Evolutionary conservation across 2,797 vertebrate species (phyloP), one percentile per base, ranked within the genome.

Genomic region (Brotula barbata): DNA sequence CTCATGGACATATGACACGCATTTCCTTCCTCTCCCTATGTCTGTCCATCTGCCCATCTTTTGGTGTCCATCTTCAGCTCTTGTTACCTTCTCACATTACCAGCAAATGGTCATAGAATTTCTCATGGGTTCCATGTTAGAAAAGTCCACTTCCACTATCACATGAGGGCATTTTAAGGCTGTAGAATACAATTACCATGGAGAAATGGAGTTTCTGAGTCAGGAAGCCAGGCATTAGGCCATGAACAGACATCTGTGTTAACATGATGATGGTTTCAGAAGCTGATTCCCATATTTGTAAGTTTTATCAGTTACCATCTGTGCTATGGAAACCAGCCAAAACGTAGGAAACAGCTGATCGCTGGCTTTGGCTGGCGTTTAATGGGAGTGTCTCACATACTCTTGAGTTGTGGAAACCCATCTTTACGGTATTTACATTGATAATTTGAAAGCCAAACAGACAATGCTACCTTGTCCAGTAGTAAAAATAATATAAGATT

Each of bases 1-100:
- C 88, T 85, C 87, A 89, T 80, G 80, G 74, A 87, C 68, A 83
- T 80, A 75, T 73, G 82, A 85, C 73, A 71, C 48, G 28, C 65
- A 63, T 66, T 81, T 78, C 71, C 80, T 73, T 60, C 67, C 64
- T 50, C 47, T 58, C 66, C 54, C 58, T 70, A 19, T n/a, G 20
- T 58, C 61, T 40, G 59, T 76, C 68, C 65, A 66, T 77, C 63
- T 64, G 57, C 67, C 49, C 31, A 33, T 33, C 19, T 25, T 69
- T 54, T 40, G 1, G 9, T 41, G 10, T 47, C 16, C 44, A n/a
- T 56, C 21, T 42, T 19, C 49, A 3, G 36, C 22, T 50, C 22
- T 41, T 17, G 50, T 17, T 17, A 33, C 11, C 63, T 44, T 58
- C 49, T 62, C 55, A 46, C 25, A 10, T 58, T 53, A 2, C 16